These are phyloP conservation scores for Malthinus seriepunctatus DNA, from an alignment of 2,888 invertebrate genomes.

Conservation along the genomic window DNA sequence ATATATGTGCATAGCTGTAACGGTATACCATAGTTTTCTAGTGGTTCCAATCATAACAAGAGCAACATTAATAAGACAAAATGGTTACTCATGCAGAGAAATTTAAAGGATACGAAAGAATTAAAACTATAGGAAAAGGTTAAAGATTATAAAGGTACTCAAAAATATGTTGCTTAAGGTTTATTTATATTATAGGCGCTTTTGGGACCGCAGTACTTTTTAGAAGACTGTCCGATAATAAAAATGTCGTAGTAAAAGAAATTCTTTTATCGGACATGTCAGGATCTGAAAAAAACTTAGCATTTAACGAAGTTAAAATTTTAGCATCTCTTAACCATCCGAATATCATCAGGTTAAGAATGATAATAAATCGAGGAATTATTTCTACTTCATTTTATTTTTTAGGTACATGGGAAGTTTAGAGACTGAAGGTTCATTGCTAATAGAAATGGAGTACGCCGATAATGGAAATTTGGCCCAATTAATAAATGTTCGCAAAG, in stretches of 20 bases:
- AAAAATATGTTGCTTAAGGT: background rate
- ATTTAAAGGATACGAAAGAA: slow-evolving; percentile 59
- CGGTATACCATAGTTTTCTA: background rate
- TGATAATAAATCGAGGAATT: background rate
- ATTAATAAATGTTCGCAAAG: slow-evolving; percentile 59
- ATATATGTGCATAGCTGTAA: background rate
- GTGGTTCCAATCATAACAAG: background rate
- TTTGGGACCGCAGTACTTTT: slow-evolving; percentile 75
- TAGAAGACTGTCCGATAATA: slow-evolving; percentile 63
- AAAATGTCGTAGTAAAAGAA: slow-evolving; percentile 71
- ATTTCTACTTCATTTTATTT: slow-evolving; percentile 13
- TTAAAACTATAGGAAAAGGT: slow-evolving; percentile 66
- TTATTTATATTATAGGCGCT: slow-evolving; percentile 55
- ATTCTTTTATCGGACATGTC: slow-evolving; percentile 71
- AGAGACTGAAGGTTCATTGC: slow-evolving; percentile 68
- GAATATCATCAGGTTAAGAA: slow-evolving; percentile 64
- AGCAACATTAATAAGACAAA: background rate
- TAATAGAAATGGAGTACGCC: slow-evolving; percentile 81
- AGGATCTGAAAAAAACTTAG: slow-evolving; percentile 67
- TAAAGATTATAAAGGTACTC: slow-evolving; percentile 9
- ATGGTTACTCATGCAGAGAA: slow-evolving; percentile 11
- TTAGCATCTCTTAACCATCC: slow-evolving; percentile 73
- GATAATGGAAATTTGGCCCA: slow-evolving; percentile 74
- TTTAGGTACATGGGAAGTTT: slow-evolving; percentile 72
- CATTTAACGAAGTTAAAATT: slow-evolving; percentile 71